Evolutionary conservation across 2,888 invertebrate genomes (phyloP).

Genomic region (Eupithecia insigniata): DNA sequence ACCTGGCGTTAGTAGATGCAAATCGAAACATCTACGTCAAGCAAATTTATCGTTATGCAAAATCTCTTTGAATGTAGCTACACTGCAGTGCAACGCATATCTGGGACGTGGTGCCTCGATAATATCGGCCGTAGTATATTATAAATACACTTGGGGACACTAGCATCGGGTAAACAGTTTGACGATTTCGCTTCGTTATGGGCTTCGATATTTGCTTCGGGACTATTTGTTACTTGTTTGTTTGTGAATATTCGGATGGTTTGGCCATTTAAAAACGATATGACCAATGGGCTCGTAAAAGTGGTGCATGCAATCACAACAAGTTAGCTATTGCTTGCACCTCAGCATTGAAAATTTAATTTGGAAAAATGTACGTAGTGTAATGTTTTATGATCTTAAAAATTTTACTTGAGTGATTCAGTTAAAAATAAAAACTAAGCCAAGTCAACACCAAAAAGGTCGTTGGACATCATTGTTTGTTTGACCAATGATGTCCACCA

Average conservation of each 20-base stretch:
- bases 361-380: not conserved
- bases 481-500: too few relatives aligned
- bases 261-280: not conserved
- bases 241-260: not conserved
- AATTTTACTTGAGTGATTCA: not conserved
- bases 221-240: not conserved
- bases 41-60: constrained; percentile 59
- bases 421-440: not conserved
- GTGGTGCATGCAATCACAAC: not conserved
- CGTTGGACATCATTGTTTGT: not conserved
- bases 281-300: not conserved
- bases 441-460: not conserved
- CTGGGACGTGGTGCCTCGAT: constrained; percentile 48
- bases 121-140: constrained; percentile 46
- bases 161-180: constrained; percentile 2
- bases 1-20: constrained; percentile 36
- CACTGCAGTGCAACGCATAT: constrained; percentile 50
- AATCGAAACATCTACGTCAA: constrained; percentile 52
- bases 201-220: not conserved
- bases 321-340: not conserved
- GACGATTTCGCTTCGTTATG: constrained; percentile 3
- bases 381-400: not conserved
- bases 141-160: constrained; percentile 31
- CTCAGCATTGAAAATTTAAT: not conserved
- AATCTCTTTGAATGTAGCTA: constrained; percentile 65